phyloP scores from a whole-genome alignment of 2,888 invertebrate species.

The Alcis repandata region DNA sequence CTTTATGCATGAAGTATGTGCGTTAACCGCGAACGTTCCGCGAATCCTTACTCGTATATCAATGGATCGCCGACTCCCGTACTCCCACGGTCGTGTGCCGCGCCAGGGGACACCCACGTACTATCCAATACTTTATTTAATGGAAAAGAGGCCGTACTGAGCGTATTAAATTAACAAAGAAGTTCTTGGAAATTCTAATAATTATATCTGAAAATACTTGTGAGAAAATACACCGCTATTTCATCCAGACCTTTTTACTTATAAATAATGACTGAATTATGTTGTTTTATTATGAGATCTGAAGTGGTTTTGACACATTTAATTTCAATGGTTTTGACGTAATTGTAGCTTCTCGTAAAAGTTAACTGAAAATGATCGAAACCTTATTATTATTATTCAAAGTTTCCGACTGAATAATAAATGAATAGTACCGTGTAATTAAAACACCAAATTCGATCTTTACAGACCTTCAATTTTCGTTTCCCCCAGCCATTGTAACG shows the following conservation, averaged over 20 bases:
- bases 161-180: slow-evolving; percentile 11
- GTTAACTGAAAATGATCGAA: too few species aligned
- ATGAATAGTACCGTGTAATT: too few species aligned
- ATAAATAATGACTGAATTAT: too few species aligned
- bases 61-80: neutral
- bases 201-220: slow-evolving; percentile 3
- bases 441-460: neutral
- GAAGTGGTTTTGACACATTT: too few species aligned
- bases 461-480: neutral
- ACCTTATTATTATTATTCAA: too few species aligned
- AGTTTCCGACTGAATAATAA: too few species aligned
- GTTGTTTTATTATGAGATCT: too few species aligned
- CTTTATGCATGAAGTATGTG: neutral
- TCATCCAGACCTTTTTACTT: neutral
- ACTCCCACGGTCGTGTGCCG: slow-evolving; percentile 33
- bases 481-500: neutral
- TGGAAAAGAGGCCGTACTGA: slow-evolving; percentile 16
- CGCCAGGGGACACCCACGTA: slow-evolving; percentile 24
- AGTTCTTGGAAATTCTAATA: slow-evolving; percentile 7
- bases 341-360: too few species aligned
- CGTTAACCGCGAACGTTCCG: slow-evolving; percentile 18
- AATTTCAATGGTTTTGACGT: too few species aligned
- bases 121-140: slow-evolving; percentile 18
- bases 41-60: slow-evolving; percentile 34
- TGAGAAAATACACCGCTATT: neutral